Evolutionary conservation across 2,113 vertebrate species (phyloP).

Genomic region (Varanus komodoensis): DNA sequence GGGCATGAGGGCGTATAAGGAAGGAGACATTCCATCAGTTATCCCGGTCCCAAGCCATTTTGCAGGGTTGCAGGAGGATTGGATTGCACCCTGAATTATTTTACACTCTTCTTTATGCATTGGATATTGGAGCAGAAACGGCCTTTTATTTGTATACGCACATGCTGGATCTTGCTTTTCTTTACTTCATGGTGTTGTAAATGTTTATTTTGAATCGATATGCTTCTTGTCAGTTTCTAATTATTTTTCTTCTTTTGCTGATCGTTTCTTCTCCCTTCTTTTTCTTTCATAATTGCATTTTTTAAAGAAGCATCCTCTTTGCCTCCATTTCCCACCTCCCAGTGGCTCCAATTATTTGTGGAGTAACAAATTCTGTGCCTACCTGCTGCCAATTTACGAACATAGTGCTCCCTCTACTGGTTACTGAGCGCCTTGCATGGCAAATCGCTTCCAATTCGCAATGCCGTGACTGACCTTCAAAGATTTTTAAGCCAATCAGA

Average conservation of each 20-base stretch:
- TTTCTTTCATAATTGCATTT: no score
- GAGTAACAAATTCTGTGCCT: background rate
- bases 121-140: background rate
- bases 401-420: slow-evolving; percentile 62
- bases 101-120: background rate
- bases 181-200: no score
- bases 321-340: background rate
- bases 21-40: no score
- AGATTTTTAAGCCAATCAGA: background rate
- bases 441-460: background rate
- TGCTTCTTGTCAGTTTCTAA: no score
- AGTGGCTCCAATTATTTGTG: background rate
- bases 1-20: no score
- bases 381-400: slow-evolving; percentile 41
- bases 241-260: no score
- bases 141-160: background rate
- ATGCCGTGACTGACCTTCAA: no score
- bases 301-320: background rate
- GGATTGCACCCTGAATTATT: background rate
- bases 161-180: no score
- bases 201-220: no score
- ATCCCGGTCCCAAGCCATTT: no score
- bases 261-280: no score
- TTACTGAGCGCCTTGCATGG: background rate
- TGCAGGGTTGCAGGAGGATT: no score